A percentile compares a stretch with the other conserved stretches of the same genome.
Evolutionary conservation across 2,113 vertebrate species (phyloP).

Genomic region (Numenius arquata): DNA sequence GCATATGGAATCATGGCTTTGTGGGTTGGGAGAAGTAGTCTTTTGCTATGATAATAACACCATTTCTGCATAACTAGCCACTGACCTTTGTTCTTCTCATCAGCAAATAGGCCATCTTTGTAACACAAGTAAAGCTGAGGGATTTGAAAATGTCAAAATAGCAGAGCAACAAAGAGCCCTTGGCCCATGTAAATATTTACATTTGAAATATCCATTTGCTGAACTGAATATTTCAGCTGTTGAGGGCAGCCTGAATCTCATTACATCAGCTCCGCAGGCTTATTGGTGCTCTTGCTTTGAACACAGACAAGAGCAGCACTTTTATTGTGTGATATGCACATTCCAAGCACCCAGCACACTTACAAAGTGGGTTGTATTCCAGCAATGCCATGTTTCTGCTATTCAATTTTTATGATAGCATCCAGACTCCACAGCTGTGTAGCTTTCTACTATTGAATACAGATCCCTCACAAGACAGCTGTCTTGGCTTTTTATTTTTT

Average conservation of each 20-base stretch:
- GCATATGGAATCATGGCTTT: background rate
- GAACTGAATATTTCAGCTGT: conserved; percentile 57
- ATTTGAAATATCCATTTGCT: conserved; percentile 60
- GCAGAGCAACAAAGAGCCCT: conserved; percentile 40
- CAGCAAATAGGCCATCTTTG: conserved; percentile 32
- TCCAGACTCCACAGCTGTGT: conserved; percentile 70
- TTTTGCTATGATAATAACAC: conserved; percentile 30
- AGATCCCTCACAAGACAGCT: conserved; percentile 60
- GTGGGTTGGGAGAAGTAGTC: background rate
- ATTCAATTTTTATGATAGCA: conserved; percentile 52
- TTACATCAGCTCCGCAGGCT: conserved; percentile 8
- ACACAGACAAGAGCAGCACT: conserved; percentile 55
- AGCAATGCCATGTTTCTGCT: conserved; percentile 49
- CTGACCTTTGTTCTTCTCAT: conserved; percentile 37
- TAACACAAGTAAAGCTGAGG: conserved; percentile 41
- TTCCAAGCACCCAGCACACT: conserved; percentile 55
- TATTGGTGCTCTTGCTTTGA: conserved; percentile 57
- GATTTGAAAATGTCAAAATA: conserved; percentile 60
- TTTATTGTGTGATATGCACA: conserved; percentile 10
- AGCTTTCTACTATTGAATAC: conserved; percentile 53
- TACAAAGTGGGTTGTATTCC: conserved; percentile 49
- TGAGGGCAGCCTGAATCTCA: conserved; percentile 50
- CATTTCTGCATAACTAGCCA: conserved; percentile 45
- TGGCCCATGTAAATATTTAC: conserved; percentile 69
- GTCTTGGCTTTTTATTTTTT: conserved; percentile 22